Evolutionary conservation across 2,888 invertebrate species (phyloP), one percentile per base, ranked within the genome.

Genomic region (Resseliella maxima): DNA sequence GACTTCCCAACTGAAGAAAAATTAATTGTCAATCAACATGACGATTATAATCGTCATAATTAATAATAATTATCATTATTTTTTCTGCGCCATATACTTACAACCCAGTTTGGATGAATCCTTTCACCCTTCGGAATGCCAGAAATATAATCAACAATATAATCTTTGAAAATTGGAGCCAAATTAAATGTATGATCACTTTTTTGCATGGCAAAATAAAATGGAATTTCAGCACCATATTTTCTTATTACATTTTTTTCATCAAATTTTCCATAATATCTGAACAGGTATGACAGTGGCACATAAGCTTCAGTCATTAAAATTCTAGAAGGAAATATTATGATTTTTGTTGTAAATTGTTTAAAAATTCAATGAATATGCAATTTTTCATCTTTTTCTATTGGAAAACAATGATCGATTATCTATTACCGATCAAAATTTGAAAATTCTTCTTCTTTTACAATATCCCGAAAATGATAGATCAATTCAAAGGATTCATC

Each of bases 1-100:
- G 96, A 90, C 96, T 96, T 24, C 96, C 96, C 89, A 95, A 92
- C 94, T 94, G n/a, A 86, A 89, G 5, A 15, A 35, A 27, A 72
- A 18, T 15, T 3, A 45, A 38, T 3, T n/a, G 10, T 15, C 21
- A n/a, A 36, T n/a, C n/a, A n/a, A n/a, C n/a, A n/a, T n/a, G n/a
- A n/a, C n/a, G n/a, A n/a, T n/a, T n/a, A n/a, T n/a, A n/a, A n/a
- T n/a, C n/a, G n/a, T n/a, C n/a, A n/a, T n/a, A n/a, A n/a, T n/a
- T n/a, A n/a, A n/a, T n/a, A 85, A 10, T 83, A 8, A 38, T n/a
- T n/a, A n/a, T n/a, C 41, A 41, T 41, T 12, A 5, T 8, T 8
- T 5, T 8, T 5, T 8, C 6, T 41, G n/a, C n/a, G n/a, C n/a
- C n/a, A n/a, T n/a, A n/a, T 12, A 38, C 93, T 91, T 88, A 94